These are phyloP conservation scores for Psilanteris sp. DNA, from an alignment of 1,140 invertebrate genomes.

Conservation along the genomic window DNA sequence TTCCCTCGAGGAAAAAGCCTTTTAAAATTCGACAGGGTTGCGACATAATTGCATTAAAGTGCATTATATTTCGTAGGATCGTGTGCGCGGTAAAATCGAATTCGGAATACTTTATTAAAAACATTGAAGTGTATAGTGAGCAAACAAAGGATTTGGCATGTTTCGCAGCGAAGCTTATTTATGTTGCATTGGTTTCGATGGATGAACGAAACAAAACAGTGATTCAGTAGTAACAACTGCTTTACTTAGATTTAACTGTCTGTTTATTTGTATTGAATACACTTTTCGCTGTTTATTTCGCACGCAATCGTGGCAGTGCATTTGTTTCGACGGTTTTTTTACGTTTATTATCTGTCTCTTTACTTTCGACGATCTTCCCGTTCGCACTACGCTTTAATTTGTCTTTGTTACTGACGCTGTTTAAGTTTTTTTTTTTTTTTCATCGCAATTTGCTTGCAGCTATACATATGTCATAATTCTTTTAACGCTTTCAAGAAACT, in stretches of 20 bases:
- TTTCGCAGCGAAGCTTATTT: conserved; percentile 40
- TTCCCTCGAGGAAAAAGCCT: conserved; percentile 22
- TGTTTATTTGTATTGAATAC: conserved; percentile 54
- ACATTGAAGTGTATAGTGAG: conserved; percentile 17
- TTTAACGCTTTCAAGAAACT: too few relatives aligned
- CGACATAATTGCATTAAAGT: conserved; percentile 50
- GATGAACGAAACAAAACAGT: conserved; percentile 58
- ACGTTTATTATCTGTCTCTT: conserved; percentile 52
- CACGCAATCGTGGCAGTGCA: conserved; percentile 41
- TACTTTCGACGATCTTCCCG: conserved; percentile 40
- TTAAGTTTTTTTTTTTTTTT: too few relatives aligned
- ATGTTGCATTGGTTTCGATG: conserved; percentile 35
- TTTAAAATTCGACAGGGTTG: conserved; percentile 22
- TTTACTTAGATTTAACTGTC: conserved; percentile 31
- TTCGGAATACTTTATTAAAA: conserved; percentile 28
- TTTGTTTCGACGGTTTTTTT: conserved; percentile 51
- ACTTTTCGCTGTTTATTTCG: conserved; percentile 60
- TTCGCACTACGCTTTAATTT: conserved; percentile 42
- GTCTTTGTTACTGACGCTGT: conserved; percentile 15
- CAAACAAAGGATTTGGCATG: conserved; percentile 29
- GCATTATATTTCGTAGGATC: conserved; percentile 4
- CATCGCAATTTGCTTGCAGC: too few relatives aligned
- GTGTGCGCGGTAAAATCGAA: not conserved
- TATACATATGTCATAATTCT: too few relatives aligned
- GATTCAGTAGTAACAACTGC: conserved; percentile 60